Evolutionary conservation across 2,113 vertebrate genomes (phyloP).

Genomic region (Hystrix brachyura): DNA sequence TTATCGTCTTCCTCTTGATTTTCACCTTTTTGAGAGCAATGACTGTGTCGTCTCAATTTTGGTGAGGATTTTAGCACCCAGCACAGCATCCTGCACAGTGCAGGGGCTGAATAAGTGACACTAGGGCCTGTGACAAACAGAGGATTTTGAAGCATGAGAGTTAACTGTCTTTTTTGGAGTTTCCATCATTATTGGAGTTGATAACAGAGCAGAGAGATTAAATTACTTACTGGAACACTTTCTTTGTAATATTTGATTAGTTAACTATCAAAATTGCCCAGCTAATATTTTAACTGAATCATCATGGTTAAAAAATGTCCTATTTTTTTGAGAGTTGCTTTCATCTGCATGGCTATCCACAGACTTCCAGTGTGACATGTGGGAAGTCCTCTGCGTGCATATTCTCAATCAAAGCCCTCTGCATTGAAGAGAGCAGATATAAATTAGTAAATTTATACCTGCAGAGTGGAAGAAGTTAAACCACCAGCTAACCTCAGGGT

Average conservation of each 20-base stretch:
- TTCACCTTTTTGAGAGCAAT: background rate
- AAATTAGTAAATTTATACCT: background rate
- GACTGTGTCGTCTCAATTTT: fast-evolving
- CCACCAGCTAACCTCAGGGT: background rate
- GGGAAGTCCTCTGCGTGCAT: fast-evolving
- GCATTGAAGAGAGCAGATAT: background rate
- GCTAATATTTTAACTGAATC: background rate
- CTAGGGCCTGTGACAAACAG: fast-evolving
- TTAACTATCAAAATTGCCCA: background rate
- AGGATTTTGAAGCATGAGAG: background rate
- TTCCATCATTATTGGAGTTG: background rate
- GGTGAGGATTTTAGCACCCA: background rate
- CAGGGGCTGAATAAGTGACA: fast-evolving
- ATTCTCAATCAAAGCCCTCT: too few relatives aligned
- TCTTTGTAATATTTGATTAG: background rate
- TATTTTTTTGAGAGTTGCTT: fast-evolving
- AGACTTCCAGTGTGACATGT: fast-evolving
- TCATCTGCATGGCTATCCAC: fast-evolving
- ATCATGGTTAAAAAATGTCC: background rate
- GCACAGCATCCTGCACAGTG: background rate
- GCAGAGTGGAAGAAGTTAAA: background rate
- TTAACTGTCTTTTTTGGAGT: background rate
- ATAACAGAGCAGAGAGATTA: background rate
- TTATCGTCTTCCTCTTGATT: background rate
- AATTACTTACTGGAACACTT: background rate